Conservation (phyloP, 2,888 invertebrate genomes). For the Cataglyphis albicans region DNA sequence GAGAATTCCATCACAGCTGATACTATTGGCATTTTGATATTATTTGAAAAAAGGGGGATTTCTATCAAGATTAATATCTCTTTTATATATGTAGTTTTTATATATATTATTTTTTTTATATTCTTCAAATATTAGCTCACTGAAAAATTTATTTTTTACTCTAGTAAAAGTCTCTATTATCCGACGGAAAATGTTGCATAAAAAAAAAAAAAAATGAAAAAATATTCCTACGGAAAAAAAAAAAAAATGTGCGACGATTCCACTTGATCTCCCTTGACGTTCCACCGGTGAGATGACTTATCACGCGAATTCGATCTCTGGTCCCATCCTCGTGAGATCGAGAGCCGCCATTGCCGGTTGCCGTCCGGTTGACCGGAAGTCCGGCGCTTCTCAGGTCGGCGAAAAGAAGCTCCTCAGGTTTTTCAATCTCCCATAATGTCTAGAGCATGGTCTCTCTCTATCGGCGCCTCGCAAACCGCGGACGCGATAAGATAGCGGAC, state of each 20-base stretch:
- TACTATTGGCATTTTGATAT: background rate
- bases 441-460: constrained; percentile 77
- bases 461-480: constrained; percentile 81
- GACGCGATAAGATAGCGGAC: constrained; percentile 83
- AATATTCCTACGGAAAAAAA: background rate
- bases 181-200: background rate
- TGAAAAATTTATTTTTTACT: background rate
- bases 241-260: constrained; percentile 5
- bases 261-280: constrained; percentile 2
- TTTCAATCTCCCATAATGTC: constrained; percentile 85
- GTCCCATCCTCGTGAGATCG: constrained; percentile 45
- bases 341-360: constrained; percentile 12
- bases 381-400: constrained; percentile 43
- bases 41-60: background rate
- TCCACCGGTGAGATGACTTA: constrained; percentile 46
- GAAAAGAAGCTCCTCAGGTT: constrained; percentile 78
- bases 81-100: background rate
- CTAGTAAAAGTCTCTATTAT: background rate
- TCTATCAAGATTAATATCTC: background rate
- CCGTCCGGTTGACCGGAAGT: constrained; percentile 72
- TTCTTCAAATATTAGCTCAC: background rate
- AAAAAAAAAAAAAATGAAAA: background rate
- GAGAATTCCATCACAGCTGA: background rate
- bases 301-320: constrained; percentile 49
- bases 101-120: background rate